phyloP scores from a whole-genome alignment of 2,797 vertebrate genomes.

The Xiphorhynchus erythropygius region DNA sequence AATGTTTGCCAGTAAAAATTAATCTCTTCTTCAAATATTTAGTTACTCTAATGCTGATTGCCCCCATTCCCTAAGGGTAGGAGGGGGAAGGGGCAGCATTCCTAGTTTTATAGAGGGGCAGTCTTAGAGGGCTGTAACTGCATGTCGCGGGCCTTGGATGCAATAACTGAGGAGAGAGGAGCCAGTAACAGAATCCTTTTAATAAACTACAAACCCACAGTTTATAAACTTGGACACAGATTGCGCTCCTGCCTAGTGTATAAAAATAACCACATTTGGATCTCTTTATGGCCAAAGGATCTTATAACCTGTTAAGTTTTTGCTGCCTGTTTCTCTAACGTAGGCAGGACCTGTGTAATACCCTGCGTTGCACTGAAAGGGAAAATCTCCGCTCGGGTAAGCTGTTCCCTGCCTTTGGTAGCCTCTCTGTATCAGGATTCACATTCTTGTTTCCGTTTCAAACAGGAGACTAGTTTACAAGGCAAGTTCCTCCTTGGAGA shows the following conservation, averaged over 20 bases:
- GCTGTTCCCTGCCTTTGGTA: conserved; percentile 54
- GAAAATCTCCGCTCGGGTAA: conserved; percentile 52
- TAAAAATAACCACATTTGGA: conserved; percentile 28
- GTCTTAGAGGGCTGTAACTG: conserved; percentile 45
- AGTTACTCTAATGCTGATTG: conserved; percentile 36
- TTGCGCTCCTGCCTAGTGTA: conserved; percentile 7
- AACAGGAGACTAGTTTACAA: conserved; percentile 69
- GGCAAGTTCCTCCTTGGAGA: conserved; percentile 67
- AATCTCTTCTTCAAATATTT: conserved; percentile 55
- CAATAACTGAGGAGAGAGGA: conserved; percentile 12
- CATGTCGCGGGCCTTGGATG: neutral
- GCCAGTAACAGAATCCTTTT: conserved; percentile 58
- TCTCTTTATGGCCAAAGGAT: conserved; percentile 26
- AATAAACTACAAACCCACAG: conserved; percentile 49
- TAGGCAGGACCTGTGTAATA: conserved; percentile 55
- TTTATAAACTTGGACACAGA: conserved; percentile 60
- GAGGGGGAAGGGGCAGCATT: conserved; percentile 41
- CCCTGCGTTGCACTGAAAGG: neutral
- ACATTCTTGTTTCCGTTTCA: conserved; percentile 71
- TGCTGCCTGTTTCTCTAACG: neutral
- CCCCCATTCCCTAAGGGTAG: neutral
- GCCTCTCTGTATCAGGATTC: conserved; percentile 59
- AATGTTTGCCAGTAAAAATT: conserved; percentile 22
- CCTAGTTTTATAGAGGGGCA: conserved; percentile 47
- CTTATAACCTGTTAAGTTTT: conserved; percentile 51